Conservation (phyloP, 2,797 vertebrate species). For the Cryptoblepharus egeriae region DNA sequence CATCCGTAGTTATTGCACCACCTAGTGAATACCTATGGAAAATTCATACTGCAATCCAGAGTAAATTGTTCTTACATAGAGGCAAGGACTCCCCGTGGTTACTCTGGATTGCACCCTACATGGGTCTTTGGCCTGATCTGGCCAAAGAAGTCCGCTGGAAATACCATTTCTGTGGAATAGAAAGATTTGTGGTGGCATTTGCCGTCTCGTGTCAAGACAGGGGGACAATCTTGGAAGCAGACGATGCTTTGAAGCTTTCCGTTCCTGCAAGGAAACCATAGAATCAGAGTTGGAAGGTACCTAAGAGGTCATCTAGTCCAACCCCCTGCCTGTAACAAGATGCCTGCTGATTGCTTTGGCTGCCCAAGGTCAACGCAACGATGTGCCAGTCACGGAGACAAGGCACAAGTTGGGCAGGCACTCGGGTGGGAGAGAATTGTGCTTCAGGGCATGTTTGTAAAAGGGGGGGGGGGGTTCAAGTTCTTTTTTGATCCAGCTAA, state of each 20-base stretch:
- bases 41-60: no score
- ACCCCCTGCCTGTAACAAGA: no score
- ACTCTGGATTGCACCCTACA: no score
- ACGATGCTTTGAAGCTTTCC: not conserved
- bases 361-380: slow-evolving; percentile 13
- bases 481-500: not conserved
- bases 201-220: not conserved
- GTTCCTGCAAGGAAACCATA: not conserved
- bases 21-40: no score
- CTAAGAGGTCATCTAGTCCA: no score
- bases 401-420: slow-evolving; percentile 44
- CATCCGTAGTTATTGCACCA: no score
- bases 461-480: not conserved
- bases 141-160: no score
- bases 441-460: not conserved
- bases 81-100: no score
- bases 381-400: slow-evolving; percentile 41
- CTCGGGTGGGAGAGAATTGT: slow-evolving; percentile 7
- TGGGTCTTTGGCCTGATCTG: no score
- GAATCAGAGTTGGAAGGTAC: no score
- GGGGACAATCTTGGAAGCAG: not conserved
- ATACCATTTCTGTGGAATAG: slow-evolving; percentile 4
- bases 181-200: not conserved
- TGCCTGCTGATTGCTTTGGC: slow-evolving; percentile 24
- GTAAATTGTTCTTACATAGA: no score